A percentile compares a stretch with the other conserved stretches of the same genome.
Evolutionary conservation across 1,140 invertebrate species (phyloP).

Genomic region (Oryctes rhinoceros): DNA sequence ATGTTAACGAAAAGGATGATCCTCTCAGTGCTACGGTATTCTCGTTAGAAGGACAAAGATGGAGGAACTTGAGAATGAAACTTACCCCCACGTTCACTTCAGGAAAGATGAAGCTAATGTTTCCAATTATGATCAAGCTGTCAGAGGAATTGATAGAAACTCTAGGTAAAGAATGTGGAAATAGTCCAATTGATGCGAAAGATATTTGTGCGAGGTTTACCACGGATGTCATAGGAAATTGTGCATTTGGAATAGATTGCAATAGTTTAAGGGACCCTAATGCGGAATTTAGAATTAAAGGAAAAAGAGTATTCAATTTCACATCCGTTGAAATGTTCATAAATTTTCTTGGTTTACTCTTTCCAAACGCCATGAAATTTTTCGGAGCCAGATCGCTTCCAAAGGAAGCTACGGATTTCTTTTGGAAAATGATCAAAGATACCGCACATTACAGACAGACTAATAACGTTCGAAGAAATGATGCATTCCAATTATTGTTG

Average conservation of each 20-base stretch:
- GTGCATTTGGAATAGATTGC: slow-evolving; percentile 58
- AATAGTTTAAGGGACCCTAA: slow-evolving; percentile 55
- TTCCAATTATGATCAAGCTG: slow-evolving; percentile 16
- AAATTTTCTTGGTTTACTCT: neutral
- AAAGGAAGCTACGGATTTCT: slow-evolving; percentile 44
- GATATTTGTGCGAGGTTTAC: slow-evolving; percentile 54
- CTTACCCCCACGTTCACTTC: slow-evolving; percentile 63
- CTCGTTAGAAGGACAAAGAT: slow-evolving; percentile 57
- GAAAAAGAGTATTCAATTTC: slow-evolving; percentile 53
- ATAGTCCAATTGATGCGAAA: slow-evolving; percentile 56
- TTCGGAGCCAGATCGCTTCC: neutral
- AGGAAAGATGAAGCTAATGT: slow-evolving; percentile 62
- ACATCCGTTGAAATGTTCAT: neutral
- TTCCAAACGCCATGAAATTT: slow-evolving; percentile 29
- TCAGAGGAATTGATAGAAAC: slow-evolving; percentile 8
- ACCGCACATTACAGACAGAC: slow-evolving; percentile 49
- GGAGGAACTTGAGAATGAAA: slow-evolving; percentile 61
- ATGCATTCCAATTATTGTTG: slow-evolving; percentile 50
- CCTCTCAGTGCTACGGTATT: slow-evolving; percentile 61
- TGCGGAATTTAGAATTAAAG: slow-evolving; percentile 61
- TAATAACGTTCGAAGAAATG: slow-evolving; percentile 43
- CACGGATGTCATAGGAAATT: slow-evolving; percentile 56
- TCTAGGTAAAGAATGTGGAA: slow-evolving; percentile 45
- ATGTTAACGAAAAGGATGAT: slow-evolving; percentile 44
- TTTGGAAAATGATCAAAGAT: slow-evolving; percentile 45